Conservation (phyloP, 2,888 invertebrate species). For the Odontocolon sp. region DNA sequence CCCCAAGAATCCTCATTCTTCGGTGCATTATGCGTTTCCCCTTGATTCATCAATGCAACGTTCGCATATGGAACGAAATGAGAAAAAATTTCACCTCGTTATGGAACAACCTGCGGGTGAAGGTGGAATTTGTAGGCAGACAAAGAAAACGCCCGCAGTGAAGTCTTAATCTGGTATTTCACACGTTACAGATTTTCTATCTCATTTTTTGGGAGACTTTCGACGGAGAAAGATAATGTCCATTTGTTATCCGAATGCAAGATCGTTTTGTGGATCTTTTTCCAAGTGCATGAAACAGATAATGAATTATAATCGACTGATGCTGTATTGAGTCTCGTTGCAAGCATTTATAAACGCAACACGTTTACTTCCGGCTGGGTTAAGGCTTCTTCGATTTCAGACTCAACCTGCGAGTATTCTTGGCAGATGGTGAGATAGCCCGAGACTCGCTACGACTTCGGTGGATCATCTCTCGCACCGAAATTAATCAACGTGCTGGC, state of each 20-base stretch:
- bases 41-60: conserved; percentile 33
- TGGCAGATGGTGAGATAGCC: conserved; percentile 43
- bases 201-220: background rate
- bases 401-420: conserved; percentile 37
- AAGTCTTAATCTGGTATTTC: background rate
- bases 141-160: background rate
- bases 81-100: conserved; percentile 47
- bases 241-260: too few species aligned
- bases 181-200: background rate
- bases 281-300: background rate
- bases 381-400: background rate
- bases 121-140: background rate
- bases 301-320: background rate
- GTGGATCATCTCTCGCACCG: conserved; percentile 71
- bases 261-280: too few species aligned
- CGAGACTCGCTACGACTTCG: conserved; percentile 51
- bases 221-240: too few species aligned
- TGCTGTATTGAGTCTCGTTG: background rate
- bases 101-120: background rate
- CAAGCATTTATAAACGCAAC: background rate
- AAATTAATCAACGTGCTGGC: conserved; percentile 78
- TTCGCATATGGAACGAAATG: conserved; percentile 14
- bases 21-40: conserved; percentile 34
- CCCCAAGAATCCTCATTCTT: conserved; percentile 14
- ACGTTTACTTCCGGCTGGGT: background rate